Conservation (phyloP, 1,140 invertebrate genomes). For the Aphelenchoides fujianensis region DNA sequence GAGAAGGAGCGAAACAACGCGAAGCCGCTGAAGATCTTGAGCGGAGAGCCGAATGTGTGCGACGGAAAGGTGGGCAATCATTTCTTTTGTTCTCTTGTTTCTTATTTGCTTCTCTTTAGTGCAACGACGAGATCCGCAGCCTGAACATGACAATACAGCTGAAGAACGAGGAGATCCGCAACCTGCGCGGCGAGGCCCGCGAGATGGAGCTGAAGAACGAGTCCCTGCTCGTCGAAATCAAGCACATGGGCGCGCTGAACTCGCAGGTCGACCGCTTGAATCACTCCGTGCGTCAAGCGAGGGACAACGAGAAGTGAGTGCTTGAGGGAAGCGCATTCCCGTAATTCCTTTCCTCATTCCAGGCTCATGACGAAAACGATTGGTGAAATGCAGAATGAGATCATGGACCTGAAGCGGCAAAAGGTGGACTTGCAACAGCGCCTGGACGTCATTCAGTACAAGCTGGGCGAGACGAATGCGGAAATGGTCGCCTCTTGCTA, state of each 20-base stretch:
- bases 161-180: slow-evolving; percentile 9
- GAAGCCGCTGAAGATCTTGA: not conserved
- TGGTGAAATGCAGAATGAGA: not conserved
- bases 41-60: slow-evolving; percentile 16
- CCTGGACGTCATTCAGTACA: not conserved
- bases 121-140: slow-evolving; percentile 18
- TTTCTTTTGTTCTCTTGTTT: not conserved
- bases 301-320: slow-evolving; percentile 6
- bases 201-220: slow-evolving; percentile 13
- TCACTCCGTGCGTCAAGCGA: not conserved
- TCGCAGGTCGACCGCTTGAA: slow-evolving; percentile 4
- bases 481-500: slow-evolving; percentile 1
- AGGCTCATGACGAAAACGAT: not conserved
- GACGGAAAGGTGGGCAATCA: not conserved
- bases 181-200: not conserved
- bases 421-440: slow-evolving; percentile 11
- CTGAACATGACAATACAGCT: slow-evolving; percentile 5
- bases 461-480: not conserved
- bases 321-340: not conserved
- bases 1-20: slow-evolving; percentile 12
- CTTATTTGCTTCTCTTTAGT: not conserved
- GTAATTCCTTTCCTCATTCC: not conserved
- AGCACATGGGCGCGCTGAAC: slow-evolving; percentile 6
- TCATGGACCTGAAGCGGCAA: not conserved
- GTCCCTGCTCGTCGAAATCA: not conserved